These are phyloP conservation scores for Byasa hedistus DNA, from an alignment of 2,888 invertebrate species.

Conservation along the genomic window DNA sequence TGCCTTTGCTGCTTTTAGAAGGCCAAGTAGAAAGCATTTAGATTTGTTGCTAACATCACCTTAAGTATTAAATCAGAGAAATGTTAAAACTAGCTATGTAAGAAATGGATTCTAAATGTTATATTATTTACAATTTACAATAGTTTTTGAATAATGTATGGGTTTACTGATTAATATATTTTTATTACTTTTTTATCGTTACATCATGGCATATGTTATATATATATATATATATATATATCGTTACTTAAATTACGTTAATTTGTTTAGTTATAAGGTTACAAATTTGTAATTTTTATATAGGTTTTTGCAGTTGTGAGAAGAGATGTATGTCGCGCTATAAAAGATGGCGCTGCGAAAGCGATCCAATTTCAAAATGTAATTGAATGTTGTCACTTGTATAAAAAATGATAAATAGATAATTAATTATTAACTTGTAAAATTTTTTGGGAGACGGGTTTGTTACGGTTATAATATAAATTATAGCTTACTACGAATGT, in stretches of 20 bases:
- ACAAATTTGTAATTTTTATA: too few relatives aligned
- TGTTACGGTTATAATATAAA: neutral
- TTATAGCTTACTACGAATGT: neutral
- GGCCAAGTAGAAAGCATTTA: conserved; percentile 19
- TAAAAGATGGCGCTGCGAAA: too few relatives aligned
- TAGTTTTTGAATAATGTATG: neutral
- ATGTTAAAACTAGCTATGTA: neutral
- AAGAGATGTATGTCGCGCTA: too few relatives aligned
- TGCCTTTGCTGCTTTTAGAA: conserved; percentile 49
- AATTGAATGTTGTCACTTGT: too few relatives aligned
- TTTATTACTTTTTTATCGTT: neutral
- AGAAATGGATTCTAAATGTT: neutral
- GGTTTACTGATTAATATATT: neutral
- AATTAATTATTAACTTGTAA: neutral
- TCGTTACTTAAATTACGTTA: too few relatives aligned
- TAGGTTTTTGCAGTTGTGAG: too few relatives aligned
- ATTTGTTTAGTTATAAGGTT: neutral
- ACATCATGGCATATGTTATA: neutral
- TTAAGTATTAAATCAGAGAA: neutral
- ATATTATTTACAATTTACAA: neutral
- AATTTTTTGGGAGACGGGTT: neutral
- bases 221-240: neutral
- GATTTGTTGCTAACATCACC: neutral
- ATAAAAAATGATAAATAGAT: too few relatives aligned
- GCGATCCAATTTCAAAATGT: too few relatives aligned